Percentiles rank a stretch among this genome's conserved stretches.
Evolutionary conservation across 2,113 vertebrate species (phyloP).

Genomic region (Vireo altiloquus): DNA sequence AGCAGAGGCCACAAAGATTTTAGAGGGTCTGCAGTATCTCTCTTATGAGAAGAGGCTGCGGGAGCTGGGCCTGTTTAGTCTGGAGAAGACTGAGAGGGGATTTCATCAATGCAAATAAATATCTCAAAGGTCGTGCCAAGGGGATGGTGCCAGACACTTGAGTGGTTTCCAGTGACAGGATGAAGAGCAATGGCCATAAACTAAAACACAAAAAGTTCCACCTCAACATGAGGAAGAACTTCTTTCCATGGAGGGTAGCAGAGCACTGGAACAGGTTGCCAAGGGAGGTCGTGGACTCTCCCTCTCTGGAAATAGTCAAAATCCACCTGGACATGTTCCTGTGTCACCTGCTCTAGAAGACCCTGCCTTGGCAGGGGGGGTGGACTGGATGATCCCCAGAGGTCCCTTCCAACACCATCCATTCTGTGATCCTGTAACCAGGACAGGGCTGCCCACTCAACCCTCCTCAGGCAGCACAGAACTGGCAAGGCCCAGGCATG

Average conservation of each 20-base stretch:
- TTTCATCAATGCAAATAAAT: background rate
- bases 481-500: background rate
- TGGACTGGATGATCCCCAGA: background rate
- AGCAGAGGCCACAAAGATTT: background rate
- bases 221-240: background rate
- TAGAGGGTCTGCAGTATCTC: background rate
- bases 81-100: background rate
- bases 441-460: background rate
- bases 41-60: fast-evolving
- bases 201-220: background rate
- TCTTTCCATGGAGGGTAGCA: background rate
- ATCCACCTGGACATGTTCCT: background rate
- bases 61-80: background rate
- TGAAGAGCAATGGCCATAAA: background rate
- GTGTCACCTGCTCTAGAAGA: background rate
- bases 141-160: background rate
- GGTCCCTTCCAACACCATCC: background rate
- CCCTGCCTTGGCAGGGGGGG: background rate
- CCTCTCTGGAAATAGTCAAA: background rate
- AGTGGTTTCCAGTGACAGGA: background rate
- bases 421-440: background rate
- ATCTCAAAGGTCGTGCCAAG: background rate
- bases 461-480: background rate
- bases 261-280: background rate
- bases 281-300: background rate